These are phyloP conservation scores for Heliconius erato DNA, from an alignment of 2,888 invertebrate genomes.

Conservation along the genomic window DNA sequence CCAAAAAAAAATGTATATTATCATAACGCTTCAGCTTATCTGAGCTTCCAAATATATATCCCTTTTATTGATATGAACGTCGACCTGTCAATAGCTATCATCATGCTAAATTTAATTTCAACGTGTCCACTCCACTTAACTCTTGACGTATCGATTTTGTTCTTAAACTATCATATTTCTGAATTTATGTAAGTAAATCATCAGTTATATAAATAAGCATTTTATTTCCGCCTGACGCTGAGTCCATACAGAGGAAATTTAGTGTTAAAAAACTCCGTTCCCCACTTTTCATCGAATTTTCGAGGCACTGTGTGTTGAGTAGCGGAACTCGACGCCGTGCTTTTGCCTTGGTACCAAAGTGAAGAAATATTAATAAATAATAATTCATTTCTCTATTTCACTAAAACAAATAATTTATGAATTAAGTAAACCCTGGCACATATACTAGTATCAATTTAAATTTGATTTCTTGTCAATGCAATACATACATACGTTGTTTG, in stretches of 20 bases:
- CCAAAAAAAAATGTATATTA: no score
- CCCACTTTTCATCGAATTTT: no score
- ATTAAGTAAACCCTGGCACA: not conserved
- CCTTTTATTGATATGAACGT: not conserved
- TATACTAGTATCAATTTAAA: not conserved
- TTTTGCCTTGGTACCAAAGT: no score
- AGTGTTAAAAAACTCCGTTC: no score
- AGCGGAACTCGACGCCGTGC: no score
- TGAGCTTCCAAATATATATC: not conserved
- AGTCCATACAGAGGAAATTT: no score
- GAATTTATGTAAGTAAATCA: not conserved
- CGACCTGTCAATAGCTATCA: not conserved
- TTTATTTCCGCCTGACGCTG: no score
- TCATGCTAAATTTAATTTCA: conserved; percentile 4
- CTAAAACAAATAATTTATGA: not conserved
- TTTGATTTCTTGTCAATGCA: not conserved
- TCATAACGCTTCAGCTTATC: not conserved
- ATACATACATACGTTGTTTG: not conserved
- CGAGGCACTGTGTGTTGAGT: no score
- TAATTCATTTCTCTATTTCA: not conserved
- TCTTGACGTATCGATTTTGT: not conserved
- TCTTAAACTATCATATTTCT: not conserved
- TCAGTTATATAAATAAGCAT: no score
- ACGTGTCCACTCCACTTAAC: not conserved
- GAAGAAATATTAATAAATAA: no score